These are phyloP conservation scores for Amblyornis subalaris DNA, from an alignment of 2,113 vertebrate species.

Conservation along the genomic window DNA sequence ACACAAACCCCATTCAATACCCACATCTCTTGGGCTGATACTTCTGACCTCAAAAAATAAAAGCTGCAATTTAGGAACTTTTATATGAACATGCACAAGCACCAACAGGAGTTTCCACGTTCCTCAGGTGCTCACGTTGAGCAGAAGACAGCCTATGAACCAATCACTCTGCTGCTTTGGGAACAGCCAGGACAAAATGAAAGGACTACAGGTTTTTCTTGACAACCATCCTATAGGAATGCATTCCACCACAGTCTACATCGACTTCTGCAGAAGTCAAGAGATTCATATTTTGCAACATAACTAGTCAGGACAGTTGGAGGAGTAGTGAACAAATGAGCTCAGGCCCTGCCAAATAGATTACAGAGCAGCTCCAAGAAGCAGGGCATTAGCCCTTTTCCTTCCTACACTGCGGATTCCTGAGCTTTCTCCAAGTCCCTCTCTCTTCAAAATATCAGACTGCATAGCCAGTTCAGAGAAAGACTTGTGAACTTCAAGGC, in stretches of 20 bases:
- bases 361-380: not conserved
- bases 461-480: not conserved
- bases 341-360: not conserved
- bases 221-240: not conserved
- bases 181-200: not conserved
- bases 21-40: not conserved
- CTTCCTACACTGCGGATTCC: not conserved
- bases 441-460: not conserved
- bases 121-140: accelerated
- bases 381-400: not conserved
- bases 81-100: not conserved
- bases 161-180: not conserved
- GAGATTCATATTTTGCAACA: not conserved
- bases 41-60: not conserved
- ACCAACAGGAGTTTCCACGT: not conserved
- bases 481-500: not conserved
- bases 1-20: not conserved
- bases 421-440: not conserved
- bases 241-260: not conserved
- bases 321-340: not conserved
- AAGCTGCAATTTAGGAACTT: not conserved
- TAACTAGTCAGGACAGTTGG: not conserved
- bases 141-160: not conserved
- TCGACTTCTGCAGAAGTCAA: not conserved
- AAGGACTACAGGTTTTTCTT: not conserved